Conservation (phyloP, 2,797 vertebrate species). For the Alauda arvensis region DNA sequence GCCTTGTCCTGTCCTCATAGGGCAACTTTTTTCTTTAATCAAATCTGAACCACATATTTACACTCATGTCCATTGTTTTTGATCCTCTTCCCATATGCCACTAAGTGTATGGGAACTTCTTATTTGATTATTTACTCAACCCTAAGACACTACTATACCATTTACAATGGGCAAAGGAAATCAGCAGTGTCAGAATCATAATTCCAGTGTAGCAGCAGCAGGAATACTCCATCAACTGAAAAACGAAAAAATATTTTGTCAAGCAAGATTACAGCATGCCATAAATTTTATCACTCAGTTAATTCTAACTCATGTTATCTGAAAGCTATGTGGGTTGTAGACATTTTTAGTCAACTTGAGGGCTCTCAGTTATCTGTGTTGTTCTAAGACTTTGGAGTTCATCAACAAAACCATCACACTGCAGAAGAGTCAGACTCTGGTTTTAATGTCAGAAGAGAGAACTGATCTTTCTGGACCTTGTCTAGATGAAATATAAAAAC, state of each 20-base stretch:
- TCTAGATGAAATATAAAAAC: background rate
- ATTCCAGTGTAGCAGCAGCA: background rate
- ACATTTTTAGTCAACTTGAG: background rate
- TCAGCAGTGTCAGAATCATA: background rate
- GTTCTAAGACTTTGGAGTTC: background rate
- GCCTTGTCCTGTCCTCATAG: background rate
- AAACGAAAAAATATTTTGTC: constrained; percentile 3
- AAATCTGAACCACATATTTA: background rate
- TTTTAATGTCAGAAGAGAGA: background rate
- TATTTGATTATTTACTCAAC: background rate
- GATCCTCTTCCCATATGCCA: background rate
- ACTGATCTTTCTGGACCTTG: background rate
- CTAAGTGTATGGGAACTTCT: background rate
- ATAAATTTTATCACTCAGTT: background rate
- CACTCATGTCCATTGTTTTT: background rate
- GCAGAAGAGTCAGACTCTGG: background rate
- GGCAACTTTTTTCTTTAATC: background rate
- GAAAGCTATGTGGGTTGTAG: background rate
- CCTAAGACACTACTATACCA: background rate
- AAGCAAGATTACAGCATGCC: background rate
- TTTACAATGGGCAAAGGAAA: background rate
- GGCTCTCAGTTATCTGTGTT: background rate
- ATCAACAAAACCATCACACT: background rate
- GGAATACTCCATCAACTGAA: background rate
- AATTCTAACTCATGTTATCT: background rate